These are phyloP conservation scores for Falco columbarius DNA, from an alignment of 2,797 vertebrate genomes.

Conservation along the genomic window DNA sequence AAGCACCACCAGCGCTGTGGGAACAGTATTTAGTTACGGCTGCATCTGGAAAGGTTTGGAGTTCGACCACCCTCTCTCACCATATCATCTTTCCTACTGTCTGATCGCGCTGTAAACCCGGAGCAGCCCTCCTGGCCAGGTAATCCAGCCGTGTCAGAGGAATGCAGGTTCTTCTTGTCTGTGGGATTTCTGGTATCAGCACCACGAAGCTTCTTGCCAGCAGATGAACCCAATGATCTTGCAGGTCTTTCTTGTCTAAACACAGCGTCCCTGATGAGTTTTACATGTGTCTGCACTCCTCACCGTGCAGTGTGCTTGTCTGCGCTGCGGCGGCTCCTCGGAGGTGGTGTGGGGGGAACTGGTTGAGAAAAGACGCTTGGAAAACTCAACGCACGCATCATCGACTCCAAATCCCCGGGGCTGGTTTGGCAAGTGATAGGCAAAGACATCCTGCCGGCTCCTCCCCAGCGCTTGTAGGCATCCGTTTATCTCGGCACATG, in stretches of 20 bases:
- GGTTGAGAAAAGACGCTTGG: background rate
- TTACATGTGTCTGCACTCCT: background rate
- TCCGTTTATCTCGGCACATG: background rate
- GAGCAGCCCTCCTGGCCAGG: background rate
- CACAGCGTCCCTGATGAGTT: background rate
- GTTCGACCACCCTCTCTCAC: background rate
- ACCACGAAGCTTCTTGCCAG: background rate
- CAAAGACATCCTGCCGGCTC: background rate
- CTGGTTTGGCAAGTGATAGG: background rate
- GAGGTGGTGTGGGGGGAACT: rapidly evolving
- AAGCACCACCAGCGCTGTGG: background rate
- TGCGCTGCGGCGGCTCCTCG: rapidly evolving
- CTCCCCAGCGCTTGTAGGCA: background rate
- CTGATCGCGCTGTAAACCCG: background rate
- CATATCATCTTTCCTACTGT: background rate
- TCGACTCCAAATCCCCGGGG: background rate
- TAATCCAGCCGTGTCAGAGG: background rate
- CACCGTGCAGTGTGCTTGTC: background rate
- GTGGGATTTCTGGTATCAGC: background rate
- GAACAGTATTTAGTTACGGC: background rate
- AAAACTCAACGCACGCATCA: rapidly evolving
- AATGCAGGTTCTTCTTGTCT: background rate
- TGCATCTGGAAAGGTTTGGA: background rate
- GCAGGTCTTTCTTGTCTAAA: background rate
- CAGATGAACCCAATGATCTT: background rate